Base-by-base conservation (phyloP, 2,888 invertebrate species). In the Platycheirus albimanus region DNA sequence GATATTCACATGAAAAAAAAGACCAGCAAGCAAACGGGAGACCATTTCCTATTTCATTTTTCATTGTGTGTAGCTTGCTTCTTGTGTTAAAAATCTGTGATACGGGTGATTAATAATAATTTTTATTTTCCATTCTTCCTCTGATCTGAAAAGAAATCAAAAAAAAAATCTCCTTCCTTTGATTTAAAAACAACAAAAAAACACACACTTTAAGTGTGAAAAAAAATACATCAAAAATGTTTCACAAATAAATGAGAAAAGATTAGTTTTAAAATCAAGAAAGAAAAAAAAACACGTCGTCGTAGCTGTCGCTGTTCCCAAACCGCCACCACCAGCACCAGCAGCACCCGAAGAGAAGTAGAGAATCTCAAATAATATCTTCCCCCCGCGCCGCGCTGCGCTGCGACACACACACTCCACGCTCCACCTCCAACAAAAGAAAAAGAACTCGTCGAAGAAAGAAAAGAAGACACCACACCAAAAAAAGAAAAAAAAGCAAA, bases 61-160 rank as follows among this genome's bases (percentile, higher is more conserved):
- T 67, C 70, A 66, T 61, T 61, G 61, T 81, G 80, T 77, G 77
- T 80, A 75, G 76, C 81, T 81, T 81, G 81, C 76, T 72, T 76
- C 71, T 71, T 58, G 81, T 67, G 76, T 72, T 41, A 58, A 58
- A 71, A 67, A 61, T 77, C 71, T 76, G 71, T 71, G 81, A 81
- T 77, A 67, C 77, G 76, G 81, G 81, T 81, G 81, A 81, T 77
- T 77, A 81, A 81, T 76, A 58, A 56, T 15, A 45, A 17, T 6
- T 38, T 15, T 58, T 41, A 47, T 24, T 36, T 43, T 52, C 30
- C 8, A 4, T 66, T 61, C 38, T 36, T 66, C 52, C 41, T 13
- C 45, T 43, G n/a, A n/a, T n/a, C n/a, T n/a, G n/a, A 33, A 45
- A 41, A 75, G 30, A 43, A n/a, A n/a, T n/a, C n/a, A n/a, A n/a